These are phyloP conservation scores for Ganaspis sp. DNA, from an alignment of 1,140 invertebrate species.

Conservation along the genomic window DNA sequence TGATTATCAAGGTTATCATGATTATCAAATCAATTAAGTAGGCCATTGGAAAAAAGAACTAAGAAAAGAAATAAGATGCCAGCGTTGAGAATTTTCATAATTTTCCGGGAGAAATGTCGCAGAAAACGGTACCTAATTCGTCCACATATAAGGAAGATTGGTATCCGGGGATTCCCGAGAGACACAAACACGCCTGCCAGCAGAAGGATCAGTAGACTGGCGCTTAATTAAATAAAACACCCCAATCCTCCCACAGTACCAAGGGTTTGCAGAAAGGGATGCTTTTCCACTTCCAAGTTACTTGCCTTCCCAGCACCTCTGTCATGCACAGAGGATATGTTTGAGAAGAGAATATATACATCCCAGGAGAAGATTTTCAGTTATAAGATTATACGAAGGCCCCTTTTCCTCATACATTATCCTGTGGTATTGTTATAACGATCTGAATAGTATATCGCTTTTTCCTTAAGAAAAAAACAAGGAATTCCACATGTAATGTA, in stretches of 20 bases:
- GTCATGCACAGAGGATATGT: constrained; percentile 36
- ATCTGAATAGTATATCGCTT: background rate
- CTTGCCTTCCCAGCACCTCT: constrained; percentile 50
- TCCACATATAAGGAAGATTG: constrained; percentile 50
- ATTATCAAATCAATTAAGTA: no score
- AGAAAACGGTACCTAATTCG: constrained; percentile 40
- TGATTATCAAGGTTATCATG: no score
- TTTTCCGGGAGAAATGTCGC: constrained; percentile 33
- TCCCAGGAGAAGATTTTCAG: constrained; percentile 42
- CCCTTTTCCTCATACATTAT: constrained; percentile 7
- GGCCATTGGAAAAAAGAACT: no score
- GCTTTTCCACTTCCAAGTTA: constrained; percentile 49
- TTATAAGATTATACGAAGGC: constrained; percentile 7
- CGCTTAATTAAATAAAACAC: constrained; percentile 72
- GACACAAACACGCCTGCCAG: constrained; percentile 63
- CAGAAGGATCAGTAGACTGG: constrained; percentile 63
- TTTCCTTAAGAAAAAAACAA: background rate
- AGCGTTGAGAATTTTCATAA: constrained; percentile 39
- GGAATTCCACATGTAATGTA: background rate
- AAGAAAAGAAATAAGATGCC: background rate
- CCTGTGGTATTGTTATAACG: constrained; percentile 13
- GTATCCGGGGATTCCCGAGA: constrained; percentile 61
- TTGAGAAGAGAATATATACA: constrained; percentile 49
- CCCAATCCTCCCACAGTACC: constrained; percentile 61
- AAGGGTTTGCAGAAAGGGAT: constrained; percentile 59